Evolutionary conservation across 1,140 invertebrate genomes (phyloP).

Genomic region (Procambarus clarkii): DNA sequence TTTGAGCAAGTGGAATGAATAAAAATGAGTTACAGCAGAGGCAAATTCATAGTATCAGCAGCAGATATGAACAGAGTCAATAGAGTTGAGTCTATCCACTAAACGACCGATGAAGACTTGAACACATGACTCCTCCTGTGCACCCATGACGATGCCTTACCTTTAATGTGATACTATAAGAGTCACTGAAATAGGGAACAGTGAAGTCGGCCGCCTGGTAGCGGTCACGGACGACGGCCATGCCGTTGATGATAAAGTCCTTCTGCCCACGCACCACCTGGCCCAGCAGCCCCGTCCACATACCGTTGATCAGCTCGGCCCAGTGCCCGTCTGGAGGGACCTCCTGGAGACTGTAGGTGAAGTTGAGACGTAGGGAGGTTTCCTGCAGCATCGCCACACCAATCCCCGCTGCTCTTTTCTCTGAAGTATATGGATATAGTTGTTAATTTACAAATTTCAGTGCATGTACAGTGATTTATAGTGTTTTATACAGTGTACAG

Average conservation of each 20-base stretch:
- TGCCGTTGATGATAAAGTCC: conserved; percentile 58
- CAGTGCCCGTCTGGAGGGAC: conserved; percentile 49
- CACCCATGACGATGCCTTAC: too few species aligned
- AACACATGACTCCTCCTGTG: too few species aligned
- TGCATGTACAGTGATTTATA: too few species aligned
- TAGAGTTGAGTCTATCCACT: too few species aligned
- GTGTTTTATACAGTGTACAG: too few species aligned
- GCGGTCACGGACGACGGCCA: conserved; percentile 35
- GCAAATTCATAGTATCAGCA: too few species aligned
- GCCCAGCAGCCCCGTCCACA: conserved; percentile 43
- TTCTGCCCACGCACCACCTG: conserved; percentile 51
- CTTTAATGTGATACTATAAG: conserved; percentile 46
- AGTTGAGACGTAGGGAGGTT: conserved; percentile 27
- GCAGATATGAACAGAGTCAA: too few species aligned
- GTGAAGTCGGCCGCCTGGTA: conserved; percentile 46
- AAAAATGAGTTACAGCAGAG: too few species aligned
- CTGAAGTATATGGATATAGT: not conserved
- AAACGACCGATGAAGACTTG: too few species aligned
- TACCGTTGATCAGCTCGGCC: conserved; percentile 52
- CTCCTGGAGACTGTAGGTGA: conserved; percentile 45
- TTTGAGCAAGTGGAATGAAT: too few species aligned
- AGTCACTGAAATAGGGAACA: conserved; percentile 47
- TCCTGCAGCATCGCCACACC: conserved; percentile 37
- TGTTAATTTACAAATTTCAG: too few species aligned
- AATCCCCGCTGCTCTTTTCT: conserved; percentile 15